phyloP scores from a whole-genome alignment of 2,113 vertebrate species.

The Mystacornis crossleyi region DNA sequence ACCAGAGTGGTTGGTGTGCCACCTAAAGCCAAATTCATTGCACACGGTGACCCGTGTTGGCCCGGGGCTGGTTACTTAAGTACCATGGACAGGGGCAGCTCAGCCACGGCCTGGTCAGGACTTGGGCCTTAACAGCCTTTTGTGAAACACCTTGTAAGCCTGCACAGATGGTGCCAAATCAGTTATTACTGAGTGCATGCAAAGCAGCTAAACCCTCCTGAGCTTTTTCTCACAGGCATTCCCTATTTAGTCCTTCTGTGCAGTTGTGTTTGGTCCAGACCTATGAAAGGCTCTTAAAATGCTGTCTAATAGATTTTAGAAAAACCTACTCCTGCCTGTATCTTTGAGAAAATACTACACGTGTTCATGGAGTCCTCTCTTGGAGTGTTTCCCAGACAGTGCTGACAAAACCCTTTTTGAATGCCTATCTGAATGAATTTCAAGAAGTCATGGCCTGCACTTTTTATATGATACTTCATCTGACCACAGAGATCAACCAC shows the following conservation, averaged over 20 bases:
- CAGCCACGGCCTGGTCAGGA: rapidly evolving
- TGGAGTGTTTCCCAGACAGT: not conserved
- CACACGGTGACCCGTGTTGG: rapidly evolving
- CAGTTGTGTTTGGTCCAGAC: not conserved
- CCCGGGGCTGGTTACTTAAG: rapidly evolving
- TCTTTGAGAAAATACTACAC: not conserved
- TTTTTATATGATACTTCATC: not conserved
- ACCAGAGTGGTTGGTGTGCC: not conserved
- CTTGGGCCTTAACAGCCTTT: not conserved
- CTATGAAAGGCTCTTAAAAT: not conserved
- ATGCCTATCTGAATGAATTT: not conserved
- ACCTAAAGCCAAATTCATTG: not conserved
- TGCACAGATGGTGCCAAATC: not conserved
- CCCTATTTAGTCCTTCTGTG: not conserved
- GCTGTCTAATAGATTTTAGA: not conserved
- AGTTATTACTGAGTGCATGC: not conserved
- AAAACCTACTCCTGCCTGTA: not conserved
- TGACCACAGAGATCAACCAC: not conserved
- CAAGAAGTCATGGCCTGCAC: not conserved
- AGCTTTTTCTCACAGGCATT: not conserved
- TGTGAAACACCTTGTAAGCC: not conserved
- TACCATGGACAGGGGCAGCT: constrained; percentile 5
- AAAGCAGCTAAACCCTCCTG: not conserved
- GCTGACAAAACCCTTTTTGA: not conserved
- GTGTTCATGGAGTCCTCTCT: not conserved